Evolutionary conservation across 2,797 vertebrate species (phyloP).

Genomic region (Cyclura pinguis): DNA sequence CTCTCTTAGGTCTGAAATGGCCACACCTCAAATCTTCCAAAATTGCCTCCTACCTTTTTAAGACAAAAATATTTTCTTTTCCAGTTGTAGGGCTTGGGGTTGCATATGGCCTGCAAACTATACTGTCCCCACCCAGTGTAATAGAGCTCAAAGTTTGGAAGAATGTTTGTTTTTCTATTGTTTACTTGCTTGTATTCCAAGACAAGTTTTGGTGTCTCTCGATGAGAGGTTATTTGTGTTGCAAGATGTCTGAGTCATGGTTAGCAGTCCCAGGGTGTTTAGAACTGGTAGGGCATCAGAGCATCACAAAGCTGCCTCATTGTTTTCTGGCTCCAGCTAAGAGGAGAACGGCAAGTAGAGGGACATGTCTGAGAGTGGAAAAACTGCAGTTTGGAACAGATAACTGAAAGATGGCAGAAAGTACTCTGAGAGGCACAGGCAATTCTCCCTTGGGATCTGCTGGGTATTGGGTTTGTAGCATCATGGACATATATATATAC

Average conservation of each 20-base stretch:
- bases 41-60: no score
- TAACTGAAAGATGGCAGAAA: background rate
- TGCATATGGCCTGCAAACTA: no score
- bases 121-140: no score
- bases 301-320: background rate
- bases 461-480: background rate
- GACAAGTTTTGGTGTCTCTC: background rate
- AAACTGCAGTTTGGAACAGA: background rate
- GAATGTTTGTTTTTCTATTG: background rate
- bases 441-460: background rate
- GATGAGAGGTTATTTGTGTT: background rate
- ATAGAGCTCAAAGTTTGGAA: no score
- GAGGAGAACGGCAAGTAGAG: background rate
- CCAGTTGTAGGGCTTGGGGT: no score
- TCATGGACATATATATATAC: background rate
- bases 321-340: background rate
- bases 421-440: background rate
- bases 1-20: no score
- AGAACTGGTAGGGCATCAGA: background rate
- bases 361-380: background rate
- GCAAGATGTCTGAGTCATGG: background rate
- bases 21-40: no score
- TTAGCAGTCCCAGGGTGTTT: background rate
- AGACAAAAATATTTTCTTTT: no score
- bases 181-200: background rate